Base-by-base conservation (phyloP, 1,140 invertebrate genomes). In the Drosophila insularis region DNA sequence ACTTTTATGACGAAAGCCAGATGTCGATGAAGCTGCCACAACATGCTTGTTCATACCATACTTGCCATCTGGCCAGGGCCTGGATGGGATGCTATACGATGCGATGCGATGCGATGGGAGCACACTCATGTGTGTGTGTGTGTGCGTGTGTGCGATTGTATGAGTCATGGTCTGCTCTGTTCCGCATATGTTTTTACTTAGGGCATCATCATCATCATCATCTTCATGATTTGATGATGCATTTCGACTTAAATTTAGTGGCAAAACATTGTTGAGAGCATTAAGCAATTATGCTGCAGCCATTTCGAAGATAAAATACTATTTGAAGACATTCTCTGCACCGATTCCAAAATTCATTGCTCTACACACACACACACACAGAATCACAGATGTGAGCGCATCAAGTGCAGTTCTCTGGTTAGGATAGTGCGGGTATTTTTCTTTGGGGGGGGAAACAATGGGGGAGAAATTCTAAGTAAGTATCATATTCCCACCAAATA, bases 101-200 rank as follows among this genome's bases (percentile, higher is more conserved):
- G 32, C 7, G 32, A 35, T 35, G 2, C 2, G 32, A 35, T 37
- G 35, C 10, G 11, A 37, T 13, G 19, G 4, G 8, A 50, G 17
- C 8, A n/a, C 10, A 17, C 7, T 17, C 8, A 14, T 19, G 14
- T 2, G 43, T 8, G 43, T 46, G 43, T 19, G 14, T 46, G 40
- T 46, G 14, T 46, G 40, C 19, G 14, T 46, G 14, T 46, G 17
- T 46, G 17, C 11, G 43, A 19, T 17, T 21, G 11, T 50, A 71
- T 71, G 69, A 62, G 60, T 62, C 60, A 46, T n/a, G 63, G 55
- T 17, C 39, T 79, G 70, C 66, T 74, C 64, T 78, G 74, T 19
- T 40, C 53, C 71, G 74, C 80, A 81, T 58, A 81, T 81, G 80
- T 81, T 81, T 81, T 81, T 68, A 81, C 80, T 81, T 81, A 81